Percentiles rank a stretch among this genome's conserved stretches.
phyloP scores from a whole-genome alignment of 2,888 invertebrate species.

The Mythimna loreyi region DNA sequence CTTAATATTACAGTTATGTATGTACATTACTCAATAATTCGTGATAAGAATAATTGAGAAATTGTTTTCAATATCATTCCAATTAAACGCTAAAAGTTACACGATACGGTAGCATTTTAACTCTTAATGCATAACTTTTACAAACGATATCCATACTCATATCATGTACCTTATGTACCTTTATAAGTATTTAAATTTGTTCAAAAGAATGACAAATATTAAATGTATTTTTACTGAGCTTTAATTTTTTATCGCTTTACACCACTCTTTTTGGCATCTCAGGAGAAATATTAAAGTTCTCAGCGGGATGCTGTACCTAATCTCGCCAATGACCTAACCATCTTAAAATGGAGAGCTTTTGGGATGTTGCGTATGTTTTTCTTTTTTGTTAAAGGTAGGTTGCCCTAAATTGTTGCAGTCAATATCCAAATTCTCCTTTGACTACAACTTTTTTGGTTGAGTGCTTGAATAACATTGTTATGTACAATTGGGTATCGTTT shows the following conservation, averaged over 20 bases:
- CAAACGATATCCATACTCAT: neutral
- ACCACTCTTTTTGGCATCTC: conserved; percentile 35
- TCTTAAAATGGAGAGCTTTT: conserved; percentile 45
- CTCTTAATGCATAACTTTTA: neutral
- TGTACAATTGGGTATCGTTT: neutral
- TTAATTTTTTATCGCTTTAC: neutral
- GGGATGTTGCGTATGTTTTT: conserved; percentile 21
- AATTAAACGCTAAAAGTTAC: conserved; percentile 6
- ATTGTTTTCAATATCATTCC: conserved; percentile 52
- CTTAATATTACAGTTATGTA: conserved; percentile 67
- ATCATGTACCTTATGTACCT: neutral
- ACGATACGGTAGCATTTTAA: conserved; percentile 5
- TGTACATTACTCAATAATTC: conserved; percentile 71
- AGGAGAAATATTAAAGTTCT: conserved; percentile 37
- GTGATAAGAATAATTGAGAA: conserved; percentile 67
- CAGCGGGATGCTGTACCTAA: conserved; percentile 47
- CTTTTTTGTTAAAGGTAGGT: conserved; percentile 36
- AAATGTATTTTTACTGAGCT: neutral
- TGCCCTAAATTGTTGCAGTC: conserved; percentile 12
- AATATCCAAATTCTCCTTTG: neutral
- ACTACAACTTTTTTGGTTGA: neutral
- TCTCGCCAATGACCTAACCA: conserved; percentile 54
- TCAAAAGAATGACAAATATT: too few species aligned
- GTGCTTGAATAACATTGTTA: neutral
- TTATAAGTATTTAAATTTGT: neutral